Evolutionary conservation across 2,888 invertebrate species (phyloP), one percentile per base, ranked within the genome.

Genomic region (Rhamnusium bicolor): DNA sequence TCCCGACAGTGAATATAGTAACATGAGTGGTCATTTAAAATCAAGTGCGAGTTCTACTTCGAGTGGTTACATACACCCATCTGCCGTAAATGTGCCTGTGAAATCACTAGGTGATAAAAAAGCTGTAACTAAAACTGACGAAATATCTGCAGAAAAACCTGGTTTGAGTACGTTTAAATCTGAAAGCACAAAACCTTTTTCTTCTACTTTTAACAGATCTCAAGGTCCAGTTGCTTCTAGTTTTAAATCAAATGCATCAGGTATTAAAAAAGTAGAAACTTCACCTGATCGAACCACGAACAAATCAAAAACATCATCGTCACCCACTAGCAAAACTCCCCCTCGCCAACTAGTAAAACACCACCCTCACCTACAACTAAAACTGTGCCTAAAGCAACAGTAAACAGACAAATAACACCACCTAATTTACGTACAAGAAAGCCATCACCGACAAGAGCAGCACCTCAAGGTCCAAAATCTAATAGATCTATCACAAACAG

Each of bases 51-150:
- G 90, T 81, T 91, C 92, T 0, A 93, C 94, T 0, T 93, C 93
- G 49, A 94, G 93, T 74, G 93, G 93, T 0, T 95, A 95, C 84
- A 90, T 95, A 68, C 92, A 92, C 79, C 93, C 95, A 0, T 92
- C 94, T 7, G 92, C 93, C 0, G 90, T 94, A 0, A 94, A 94
- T 82, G 90, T 92, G 40, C 94, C 94, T 3, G 88, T 84, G 24
- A 86, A 84, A 74, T 71, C 78, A 18, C 16, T 56, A 7, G 63
- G 67, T 21, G 69, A 72, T 21, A 69, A 71, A 24, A 73, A 69
- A 65, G 56, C 68, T 3, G 66, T 72, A 21, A 72, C 70, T 12
- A 73, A 73, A 32, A 12, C 40, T 10, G 73, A 71, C 7, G 73
- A 72, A 56, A 65, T 69, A 51, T 24, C 75, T 24, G 8, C 16